phyloP scores from a whole-genome alignment of 2,797 vertebrate genomes.

The Prionace glauca region DNA sequence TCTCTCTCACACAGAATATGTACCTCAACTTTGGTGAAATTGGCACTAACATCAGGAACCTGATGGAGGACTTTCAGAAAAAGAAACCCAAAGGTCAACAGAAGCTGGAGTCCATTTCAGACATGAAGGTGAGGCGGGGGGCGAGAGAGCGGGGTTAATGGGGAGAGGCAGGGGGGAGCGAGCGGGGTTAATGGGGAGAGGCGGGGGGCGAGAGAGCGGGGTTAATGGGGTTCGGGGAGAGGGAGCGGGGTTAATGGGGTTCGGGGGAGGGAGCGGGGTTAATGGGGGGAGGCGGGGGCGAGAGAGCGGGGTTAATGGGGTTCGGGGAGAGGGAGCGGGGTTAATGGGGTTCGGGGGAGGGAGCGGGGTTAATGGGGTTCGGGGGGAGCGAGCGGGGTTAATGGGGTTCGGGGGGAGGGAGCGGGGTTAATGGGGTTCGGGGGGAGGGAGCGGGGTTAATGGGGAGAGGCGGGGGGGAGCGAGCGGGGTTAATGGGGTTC shows the following conservation, averaged over 20 bases:
- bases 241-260: neutral
- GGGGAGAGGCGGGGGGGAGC: too few species aligned
- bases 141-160: accelerated
- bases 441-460: too few species aligned
- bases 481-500: too few species aligned
- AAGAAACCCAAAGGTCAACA: constrained; percentile 88
- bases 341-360: too few species aligned
- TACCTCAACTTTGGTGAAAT: constrained; percentile 97
- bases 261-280: too few species aligned
- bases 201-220: accelerated
- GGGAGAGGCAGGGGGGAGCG: neutral
- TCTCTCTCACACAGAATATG: constrained; percentile 68
- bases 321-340: too few species aligned
- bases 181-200: neutral
- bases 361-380: too few species aligned
- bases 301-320: too few species aligned
- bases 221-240: neutral
- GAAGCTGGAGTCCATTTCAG: constrained; percentile 86
- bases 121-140: constrained; percentile 95
- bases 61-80: constrained; percentile 97
- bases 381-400: too few species aligned
- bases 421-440: too few species aligned
- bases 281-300: too few species aligned
- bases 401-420: too few species aligned
- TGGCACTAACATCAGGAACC: constrained; percentile 92